A percentile compares a stretch with the other conserved stretches of the same genome.
Evolutionary conservation across 2,888 invertebrate species (phyloP).

Genomic region (Chironomus tentans): DNA sequence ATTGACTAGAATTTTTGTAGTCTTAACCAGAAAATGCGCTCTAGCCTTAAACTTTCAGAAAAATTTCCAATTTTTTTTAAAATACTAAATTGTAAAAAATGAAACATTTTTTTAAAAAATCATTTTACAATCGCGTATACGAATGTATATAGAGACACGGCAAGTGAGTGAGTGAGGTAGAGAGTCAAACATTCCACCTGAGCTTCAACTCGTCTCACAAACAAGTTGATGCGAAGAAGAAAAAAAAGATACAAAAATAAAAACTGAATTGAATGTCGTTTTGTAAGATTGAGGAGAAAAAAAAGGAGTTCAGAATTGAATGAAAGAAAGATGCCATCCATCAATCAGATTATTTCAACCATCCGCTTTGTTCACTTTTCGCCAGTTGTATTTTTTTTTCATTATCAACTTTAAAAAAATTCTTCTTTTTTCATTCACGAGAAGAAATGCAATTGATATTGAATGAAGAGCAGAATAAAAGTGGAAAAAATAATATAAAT

Average conservation of each 20-base stretch:
- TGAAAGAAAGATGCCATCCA: constrained; percentile 21
- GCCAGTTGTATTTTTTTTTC: constrained; percentile 15
- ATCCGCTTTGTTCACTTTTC: not conserved
- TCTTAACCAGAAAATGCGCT: too few relatives aligned
- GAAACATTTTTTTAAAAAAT: too few relatives aligned
- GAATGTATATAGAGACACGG: too few relatives aligned
- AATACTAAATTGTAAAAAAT: too few relatives aligned
- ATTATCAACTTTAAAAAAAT: not conserved
- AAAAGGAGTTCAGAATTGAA: constrained; percentile 9
- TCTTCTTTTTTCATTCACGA: not conserved
- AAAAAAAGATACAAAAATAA: not conserved
- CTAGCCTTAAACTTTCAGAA: too few relatives aligned
- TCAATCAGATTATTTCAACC: constrained; percentile 19
- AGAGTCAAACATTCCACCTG: not conserved
- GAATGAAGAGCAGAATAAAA: not conserved
- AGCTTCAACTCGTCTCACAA: constrained; percentile 19
- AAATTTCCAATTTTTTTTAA: too few relatives aligned
- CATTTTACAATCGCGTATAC: too few relatives aligned
- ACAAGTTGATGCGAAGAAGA: not conserved
- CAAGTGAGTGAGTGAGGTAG: too few relatives aligned
- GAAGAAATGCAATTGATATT: constrained; percentile 15
- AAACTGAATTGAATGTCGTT: not conserved
- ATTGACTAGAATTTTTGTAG: too few relatives aligned
- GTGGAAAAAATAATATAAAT: not conserved
- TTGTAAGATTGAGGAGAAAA: not conserved